Evolutionary conservation across 2,888 invertebrate species (phyloP).

Genomic region (Mystacides longicornis): DNA sequence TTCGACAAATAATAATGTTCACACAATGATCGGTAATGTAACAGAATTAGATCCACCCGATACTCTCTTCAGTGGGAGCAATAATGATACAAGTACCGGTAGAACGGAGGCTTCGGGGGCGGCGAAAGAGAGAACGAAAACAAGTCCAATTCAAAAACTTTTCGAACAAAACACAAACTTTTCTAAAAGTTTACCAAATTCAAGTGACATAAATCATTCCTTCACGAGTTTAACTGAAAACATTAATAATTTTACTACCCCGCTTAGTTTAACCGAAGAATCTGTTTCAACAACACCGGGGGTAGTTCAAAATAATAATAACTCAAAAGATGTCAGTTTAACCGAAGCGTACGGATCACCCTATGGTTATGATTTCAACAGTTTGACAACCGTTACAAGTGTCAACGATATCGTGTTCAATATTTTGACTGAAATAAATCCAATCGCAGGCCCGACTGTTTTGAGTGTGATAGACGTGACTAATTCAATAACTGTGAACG

Average conservation of each 20-base stretch:
- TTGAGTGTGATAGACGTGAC: neutral
- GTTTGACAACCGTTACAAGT: neutral
- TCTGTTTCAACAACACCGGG: neutral
- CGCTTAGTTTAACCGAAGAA: neutral
- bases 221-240: neutral
- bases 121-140: neutral
- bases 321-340: neutral
- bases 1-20: neutral
- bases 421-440: neutral
- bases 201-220: conserved; percentile 1
- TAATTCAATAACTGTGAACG: neutral
- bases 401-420: neutral
- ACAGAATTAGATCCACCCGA: too few relatives aligned
- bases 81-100: too few relatives aligned
- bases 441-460: neutral
- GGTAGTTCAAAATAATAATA: neutral
- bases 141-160: neutral
- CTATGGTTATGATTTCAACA: too few relatives aligned
- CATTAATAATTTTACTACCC: neutral
- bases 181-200: neutral
- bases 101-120: neutral
- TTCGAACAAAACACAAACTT: neutral
- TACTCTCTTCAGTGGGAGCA: too few relatives aligned
- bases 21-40: neutral
- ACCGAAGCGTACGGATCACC: too few relatives aligned